Evolutionary conservation across 1,140 invertebrate species (phyloP), one percentile per base, ranked within the genome.

Genomic region (Drosophila nannoptera): DNA sequence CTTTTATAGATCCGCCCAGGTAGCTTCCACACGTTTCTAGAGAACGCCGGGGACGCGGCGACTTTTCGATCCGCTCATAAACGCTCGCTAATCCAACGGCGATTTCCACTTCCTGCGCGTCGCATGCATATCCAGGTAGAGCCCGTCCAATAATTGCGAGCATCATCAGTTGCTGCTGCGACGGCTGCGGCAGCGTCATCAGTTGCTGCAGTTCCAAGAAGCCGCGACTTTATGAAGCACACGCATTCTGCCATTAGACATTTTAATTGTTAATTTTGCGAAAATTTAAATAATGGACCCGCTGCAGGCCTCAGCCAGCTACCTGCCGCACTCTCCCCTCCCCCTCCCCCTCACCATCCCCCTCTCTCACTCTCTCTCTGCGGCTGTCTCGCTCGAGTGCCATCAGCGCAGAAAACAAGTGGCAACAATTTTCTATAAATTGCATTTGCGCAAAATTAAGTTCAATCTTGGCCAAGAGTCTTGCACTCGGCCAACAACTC

Each of bases 371-470:
- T 7, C 33, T 40, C 38, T 31, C 33, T 11, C 43, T 38, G 35
- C 38, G 31, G 33, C 40, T 4, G 11, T 42, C n/a, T 14, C 7
- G 42, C 48, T 71, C 73, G 49, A 82, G 78, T 84, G 81, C 66
- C 80, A 86, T 81, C 81, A 86, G 81, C 77, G 82, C 77, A 83
- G 22, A 86, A 86, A 86, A 86, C 81, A 86, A 86, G 81, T 86
- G 81, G 81, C 81, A 86, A 86, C 81, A 86, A 86, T 84, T 84
- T 84, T 84, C 80, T 84, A 84, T 84, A 84, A 84, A 84, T 84
- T 84, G 80, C 80, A 84, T 84, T 84, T 84, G 80, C 75, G 80
- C 80, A 86, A 84, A 84, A 84, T 84, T 84, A 84, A 84, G 81
- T 84, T 84, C 80, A 84, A 86, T 84, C 80, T 84, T 84, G 80